Conservation (phyloP, 2,797 vertebrate genomes). For the Premnoplex brunnescens region DNA sequence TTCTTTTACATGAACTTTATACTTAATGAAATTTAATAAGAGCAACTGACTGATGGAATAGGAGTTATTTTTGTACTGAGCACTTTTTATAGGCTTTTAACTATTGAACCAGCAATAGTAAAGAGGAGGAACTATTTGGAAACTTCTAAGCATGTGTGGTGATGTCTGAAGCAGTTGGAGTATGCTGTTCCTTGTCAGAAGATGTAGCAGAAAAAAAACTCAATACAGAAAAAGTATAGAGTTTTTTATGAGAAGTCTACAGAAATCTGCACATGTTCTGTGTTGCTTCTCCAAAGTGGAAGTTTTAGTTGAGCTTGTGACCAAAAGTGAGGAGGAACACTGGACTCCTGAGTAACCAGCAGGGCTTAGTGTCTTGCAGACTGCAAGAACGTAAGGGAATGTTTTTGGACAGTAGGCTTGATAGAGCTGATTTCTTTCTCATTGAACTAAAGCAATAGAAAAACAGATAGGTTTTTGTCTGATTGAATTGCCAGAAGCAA, state of each 20-base stretch:
- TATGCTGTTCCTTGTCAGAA: neutral
- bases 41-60: neutral
- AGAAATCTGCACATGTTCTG: neutral
- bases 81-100: neutral
- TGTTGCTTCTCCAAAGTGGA: neutral
- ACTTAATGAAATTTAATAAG: neutral
- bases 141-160: neutral
- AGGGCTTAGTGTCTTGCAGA: neutral
- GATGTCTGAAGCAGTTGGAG: neutral
- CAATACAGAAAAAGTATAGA: neutral
- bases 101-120: neutral
- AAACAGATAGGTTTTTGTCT: slow-evolving; percentile 7
- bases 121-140: neutral
- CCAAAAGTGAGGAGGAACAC: neutral
- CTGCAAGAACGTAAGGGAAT: neutral
- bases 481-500: slow-evolving; percentile 22
- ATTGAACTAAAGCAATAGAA: neutral
- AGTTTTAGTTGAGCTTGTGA: neutral
- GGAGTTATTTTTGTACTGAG: neutral
- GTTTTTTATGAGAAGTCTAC: neutral
- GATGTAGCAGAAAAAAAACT: neutral
- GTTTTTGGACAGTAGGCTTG: neutral
- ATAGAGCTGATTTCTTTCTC: neutral
- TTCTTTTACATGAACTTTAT: neutral
- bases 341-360: neutral